phyloP scores from a whole-genome alignment of 2,797 vertebrate genomes.

The Zalophus californianus region DNA sequence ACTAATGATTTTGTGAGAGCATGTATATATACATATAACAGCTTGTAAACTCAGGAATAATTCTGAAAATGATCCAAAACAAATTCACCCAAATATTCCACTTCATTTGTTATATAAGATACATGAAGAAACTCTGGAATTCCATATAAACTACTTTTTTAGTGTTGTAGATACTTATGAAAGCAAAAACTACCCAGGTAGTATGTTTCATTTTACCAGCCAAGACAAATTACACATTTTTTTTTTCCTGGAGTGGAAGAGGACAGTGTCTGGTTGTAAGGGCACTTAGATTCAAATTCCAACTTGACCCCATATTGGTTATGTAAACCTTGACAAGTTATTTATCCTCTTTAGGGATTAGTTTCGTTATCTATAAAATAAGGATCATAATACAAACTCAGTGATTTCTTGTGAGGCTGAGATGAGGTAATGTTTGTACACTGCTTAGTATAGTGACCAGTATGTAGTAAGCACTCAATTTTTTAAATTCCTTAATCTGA shows the following conservation, averaged over 20 bases:
- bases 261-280: slow-evolving; percentile 18
- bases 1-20: slow-evolving; percentile 33
- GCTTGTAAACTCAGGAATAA: slow-evolving; percentile 47
- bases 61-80: slow-evolving; percentile 55
- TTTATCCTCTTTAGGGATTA: slow-evolving; percentile 45
- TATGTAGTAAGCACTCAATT: slow-evolving; percentile 43
- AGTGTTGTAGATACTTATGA: slow-evolving; percentile 59
- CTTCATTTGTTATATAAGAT: slow-evolving; percentile 50
- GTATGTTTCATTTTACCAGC: slow-evolving; percentile 57
- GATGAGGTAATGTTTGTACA: slow-evolving; percentile 18
- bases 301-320: slow-evolving; percentile 48
- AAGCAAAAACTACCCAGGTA: background rate
- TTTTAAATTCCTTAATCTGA: slow-evolving; percentile 61
- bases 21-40: slow-evolving; percentile 1
- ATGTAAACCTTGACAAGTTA: slow-evolving; percentile 49
- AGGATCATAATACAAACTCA: slow-evolving; percentile 28
- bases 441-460: slow-evolving; percentile 6
- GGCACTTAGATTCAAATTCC: slow-evolving; percentile 60
- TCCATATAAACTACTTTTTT: slow-evolving; percentile 54
- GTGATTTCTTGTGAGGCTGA: slow-evolving; percentile 25
- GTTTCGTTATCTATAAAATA: slow-evolving; percentile 46
- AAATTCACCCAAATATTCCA: slow-evolving; percentile 47
- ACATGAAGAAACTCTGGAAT: slow-evolving; percentile 55
- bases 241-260: background rate
- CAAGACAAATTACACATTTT: background rate